phyloP scores from a whole-genome alignment of 2,113 vertebrate species.

The Nesospiza acunhae region DNA sequence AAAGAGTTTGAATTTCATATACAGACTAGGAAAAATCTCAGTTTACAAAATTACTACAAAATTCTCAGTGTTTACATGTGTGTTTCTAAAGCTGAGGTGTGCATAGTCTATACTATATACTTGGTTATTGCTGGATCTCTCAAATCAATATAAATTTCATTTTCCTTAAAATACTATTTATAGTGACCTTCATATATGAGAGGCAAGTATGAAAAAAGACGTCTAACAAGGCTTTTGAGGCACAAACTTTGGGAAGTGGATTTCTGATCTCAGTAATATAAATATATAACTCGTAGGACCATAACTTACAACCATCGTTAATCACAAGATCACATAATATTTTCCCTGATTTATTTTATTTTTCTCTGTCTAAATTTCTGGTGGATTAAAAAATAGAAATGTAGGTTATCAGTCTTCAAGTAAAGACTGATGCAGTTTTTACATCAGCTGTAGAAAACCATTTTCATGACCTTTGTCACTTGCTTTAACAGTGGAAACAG shows the following conservation, averaged over 20 bases:
- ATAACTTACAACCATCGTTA: background rate
- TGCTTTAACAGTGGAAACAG: background rate
- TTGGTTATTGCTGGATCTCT: background rate
- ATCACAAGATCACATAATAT: background rate
- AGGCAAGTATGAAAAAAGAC: background rate
- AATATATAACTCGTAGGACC: background rate
- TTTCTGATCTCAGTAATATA: background rate
- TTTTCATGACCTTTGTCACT: background rate
- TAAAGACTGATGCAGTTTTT: background rate
- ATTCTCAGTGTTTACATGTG: background rate
- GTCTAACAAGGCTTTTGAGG: background rate
- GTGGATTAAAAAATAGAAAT: background rate
- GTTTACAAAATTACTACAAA: background rate
- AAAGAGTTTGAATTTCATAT: background rate
- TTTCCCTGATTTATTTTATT: background rate
- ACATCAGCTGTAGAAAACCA: background rate
- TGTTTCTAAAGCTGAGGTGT: background rate
- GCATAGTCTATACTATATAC: background rate
- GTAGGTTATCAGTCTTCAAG: background rate
- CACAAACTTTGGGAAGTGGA: background rate
- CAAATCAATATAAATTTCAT: background rate
- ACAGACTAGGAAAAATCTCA: background rate
- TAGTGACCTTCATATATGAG: background rate
- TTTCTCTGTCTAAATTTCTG: background rate
- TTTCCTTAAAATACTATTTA: background rate